Conservation (phyloP, 2,113 vertebrate genomes). For the Toxotes chatareus region DNA sequence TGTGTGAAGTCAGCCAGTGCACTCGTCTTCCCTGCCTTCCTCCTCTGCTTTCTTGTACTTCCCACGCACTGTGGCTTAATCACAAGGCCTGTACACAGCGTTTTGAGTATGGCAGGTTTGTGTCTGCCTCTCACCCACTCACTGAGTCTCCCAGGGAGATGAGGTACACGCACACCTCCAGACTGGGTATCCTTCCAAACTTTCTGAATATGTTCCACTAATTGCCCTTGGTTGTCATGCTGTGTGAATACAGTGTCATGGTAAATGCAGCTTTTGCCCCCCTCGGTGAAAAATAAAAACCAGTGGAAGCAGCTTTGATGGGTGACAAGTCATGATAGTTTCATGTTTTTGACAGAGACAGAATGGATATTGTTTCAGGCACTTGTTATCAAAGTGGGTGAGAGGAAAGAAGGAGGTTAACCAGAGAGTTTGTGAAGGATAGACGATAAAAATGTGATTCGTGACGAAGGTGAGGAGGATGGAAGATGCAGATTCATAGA, state of each 20-base stretch:
- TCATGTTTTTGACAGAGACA: slow-evolving; percentile 27
- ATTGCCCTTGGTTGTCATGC: slow-evolving; percentile 30
- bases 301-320: slow-evolving; percentile 14
- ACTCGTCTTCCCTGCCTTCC: slow-evolving; percentile 33
- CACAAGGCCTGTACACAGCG: slow-evolving; percentile 50
- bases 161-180: slow-evolving; percentile 50
- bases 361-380: slow-evolving; percentile 2
- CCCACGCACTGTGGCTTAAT: slow-evolving; percentile 63
- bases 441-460: slow-evolving; percentile 4
- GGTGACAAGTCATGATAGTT: slow-evolving; percentile 14
- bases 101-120: slow-evolving; percentile 55
- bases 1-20: slow-evolving; percentile 42
- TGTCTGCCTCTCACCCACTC: slow-evolving; percentile 71
- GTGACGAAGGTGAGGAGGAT: slow-evolving; percentile 4
- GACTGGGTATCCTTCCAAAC: slow-evolving; percentile 60
- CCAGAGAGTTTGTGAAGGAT: background rate
- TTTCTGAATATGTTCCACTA: slow-evolving; percentile 44
- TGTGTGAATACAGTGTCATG: slow-evolving; percentile 13
- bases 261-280: slow-evolving; percentile 8
- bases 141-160: slow-evolving; percentile 55
- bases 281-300: slow-evolving; percentile 19
- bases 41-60: slow-evolving; percentile 55
- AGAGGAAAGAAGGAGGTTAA: background rate
- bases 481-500: background rate
- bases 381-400: background rate